Evolutionary conservation across 1,140 invertebrate species (phyloP).

Genomic region (Choristoneura fumiferana): DNA sequence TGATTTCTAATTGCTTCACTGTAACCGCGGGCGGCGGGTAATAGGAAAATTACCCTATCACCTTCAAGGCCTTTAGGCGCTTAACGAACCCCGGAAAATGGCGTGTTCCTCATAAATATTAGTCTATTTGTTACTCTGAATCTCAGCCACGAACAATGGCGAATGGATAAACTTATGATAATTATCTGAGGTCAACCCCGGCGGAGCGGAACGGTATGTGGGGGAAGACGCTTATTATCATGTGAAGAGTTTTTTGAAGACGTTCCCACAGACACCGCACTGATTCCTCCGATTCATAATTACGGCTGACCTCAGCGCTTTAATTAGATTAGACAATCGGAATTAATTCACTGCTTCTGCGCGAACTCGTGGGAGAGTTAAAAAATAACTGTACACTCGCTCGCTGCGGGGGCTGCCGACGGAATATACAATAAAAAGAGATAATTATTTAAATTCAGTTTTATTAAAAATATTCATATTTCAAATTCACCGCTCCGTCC

Average conservation of each 20-base stretch:
- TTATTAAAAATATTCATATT: slow-evolving; percentile 74
- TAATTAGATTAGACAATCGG: slow-evolving; percentile 48
- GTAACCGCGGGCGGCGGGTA: background rate
- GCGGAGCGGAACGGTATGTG: slow-evolving; percentile 65
- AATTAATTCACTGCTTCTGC: slow-evolving; percentile 25
- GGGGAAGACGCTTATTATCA: slow-evolving; percentile 63
- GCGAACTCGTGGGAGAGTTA: background rate
- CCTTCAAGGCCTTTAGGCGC: slow-evolving; percentile 7
- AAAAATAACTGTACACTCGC: too few species aligned
- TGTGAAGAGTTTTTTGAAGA: slow-evolving; percentile 75
- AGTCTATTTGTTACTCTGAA: slow-evolving; percentile 46
- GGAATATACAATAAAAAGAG: too few species aligned
- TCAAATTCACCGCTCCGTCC: slow-evolving; percentile 55
- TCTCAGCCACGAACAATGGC: slow-evolving; percentile 67
- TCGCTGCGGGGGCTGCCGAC: too few species aligned
- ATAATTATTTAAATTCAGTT: slow-evolving; percentile 55
- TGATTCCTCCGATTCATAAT: slow-evolving; percentile 74
- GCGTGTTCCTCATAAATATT: slow-evolving; percentile 40
- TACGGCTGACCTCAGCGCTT: slow-evolving; percentile 54
- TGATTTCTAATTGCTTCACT: slow-evolving; percentile 2
- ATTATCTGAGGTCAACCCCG: slow-evolving; percentile 68
- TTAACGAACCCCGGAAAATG: slow-evolving; percentile 8
- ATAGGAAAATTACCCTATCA: background rate
- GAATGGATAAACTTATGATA: slow-evolving; percentile 68
- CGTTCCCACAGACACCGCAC: slow-evolving; percentile 67